These are phyloP conservation scores for Sylvietta virens DNA, from an alignment of 2,113 vertebrate genomes.

Conservation along the genomic window DNA sequence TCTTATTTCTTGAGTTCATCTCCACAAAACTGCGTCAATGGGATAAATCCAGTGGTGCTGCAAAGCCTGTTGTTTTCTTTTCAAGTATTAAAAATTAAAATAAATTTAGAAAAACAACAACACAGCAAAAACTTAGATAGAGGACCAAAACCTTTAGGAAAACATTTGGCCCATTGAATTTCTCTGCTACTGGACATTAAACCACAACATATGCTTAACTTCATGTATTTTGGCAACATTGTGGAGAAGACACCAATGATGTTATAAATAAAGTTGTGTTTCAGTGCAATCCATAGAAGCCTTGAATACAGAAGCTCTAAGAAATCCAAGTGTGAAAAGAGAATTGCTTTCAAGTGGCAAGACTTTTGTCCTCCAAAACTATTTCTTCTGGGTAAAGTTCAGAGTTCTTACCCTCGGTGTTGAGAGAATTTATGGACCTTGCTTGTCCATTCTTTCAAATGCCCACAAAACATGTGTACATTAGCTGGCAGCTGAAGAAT, in stretches of 20 bases:
- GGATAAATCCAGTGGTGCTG: neutral
- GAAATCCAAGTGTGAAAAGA: neutral
- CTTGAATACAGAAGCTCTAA: neutral
- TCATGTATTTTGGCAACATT: neutral
- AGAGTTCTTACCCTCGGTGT: neutral
- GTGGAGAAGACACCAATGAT: neutral
- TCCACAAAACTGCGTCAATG: rapidly evolving
- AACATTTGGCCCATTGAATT: neutral
- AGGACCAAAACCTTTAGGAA: neutral
- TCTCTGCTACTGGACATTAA: neutral
- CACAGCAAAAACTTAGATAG: neutral
- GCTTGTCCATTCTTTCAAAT: neutral
- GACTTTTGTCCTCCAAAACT: neutral
- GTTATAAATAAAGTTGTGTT: neutral
- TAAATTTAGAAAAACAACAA: neutral
- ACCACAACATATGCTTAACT: neutral
- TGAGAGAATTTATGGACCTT: slow-evolving; percentile 8
- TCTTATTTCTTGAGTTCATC: neutral
- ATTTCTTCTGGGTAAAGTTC: neutral
- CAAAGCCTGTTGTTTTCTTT: neutral
- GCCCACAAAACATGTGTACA: neutral
- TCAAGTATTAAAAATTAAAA: neutral
- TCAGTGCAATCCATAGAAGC: neutral
- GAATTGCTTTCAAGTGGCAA: neutral
- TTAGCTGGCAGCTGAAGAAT: neutral